phyloP scores from a whole-genome alignment of 64 coral and sea anemone species.

The Pocillopora damicornis region DNA sequence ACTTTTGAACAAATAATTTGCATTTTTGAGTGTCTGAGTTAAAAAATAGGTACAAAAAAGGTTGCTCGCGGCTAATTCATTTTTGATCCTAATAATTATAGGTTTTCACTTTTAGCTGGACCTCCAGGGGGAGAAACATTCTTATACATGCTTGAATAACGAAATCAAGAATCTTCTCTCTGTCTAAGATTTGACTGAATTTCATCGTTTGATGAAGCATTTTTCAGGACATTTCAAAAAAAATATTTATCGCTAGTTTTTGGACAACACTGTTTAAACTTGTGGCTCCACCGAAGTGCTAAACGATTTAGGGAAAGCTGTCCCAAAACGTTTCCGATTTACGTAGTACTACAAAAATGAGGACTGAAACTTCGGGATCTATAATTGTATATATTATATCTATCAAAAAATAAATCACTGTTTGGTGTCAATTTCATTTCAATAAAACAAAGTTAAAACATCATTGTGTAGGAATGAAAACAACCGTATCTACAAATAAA shows the following conservation, averaged over 20 bases:
- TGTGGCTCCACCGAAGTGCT: no score
- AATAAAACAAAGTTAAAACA: neutral
- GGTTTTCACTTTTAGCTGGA: neutral
- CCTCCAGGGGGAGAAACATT: neutral
- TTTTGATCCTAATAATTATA: neutral
- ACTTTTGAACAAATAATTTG: neutral
- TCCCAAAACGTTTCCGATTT: no score
- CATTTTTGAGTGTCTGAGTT: neutral
- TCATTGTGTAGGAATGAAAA: neutral
- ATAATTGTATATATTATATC: neutral
- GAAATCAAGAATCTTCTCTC: neutral
- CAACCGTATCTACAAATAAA: slow-evolving; percentile 3
- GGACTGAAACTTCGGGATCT: no score
- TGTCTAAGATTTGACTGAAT: neutral
- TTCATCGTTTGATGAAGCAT: neutral
- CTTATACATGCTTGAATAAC: neutral
- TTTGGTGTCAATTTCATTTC: neutral
- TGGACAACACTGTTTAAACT: no score
- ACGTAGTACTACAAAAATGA: no score
- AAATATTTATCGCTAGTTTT: no score
- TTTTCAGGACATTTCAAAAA: no score
- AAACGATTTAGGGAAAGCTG: no score
- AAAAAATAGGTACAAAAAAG: neutral
- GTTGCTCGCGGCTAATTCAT: neutral
- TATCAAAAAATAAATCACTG: neutral